Evolutionary conservation across 2,888 invertebrate species (phyloP).

Genomic region (Protophormia terraenovae): DNA sequence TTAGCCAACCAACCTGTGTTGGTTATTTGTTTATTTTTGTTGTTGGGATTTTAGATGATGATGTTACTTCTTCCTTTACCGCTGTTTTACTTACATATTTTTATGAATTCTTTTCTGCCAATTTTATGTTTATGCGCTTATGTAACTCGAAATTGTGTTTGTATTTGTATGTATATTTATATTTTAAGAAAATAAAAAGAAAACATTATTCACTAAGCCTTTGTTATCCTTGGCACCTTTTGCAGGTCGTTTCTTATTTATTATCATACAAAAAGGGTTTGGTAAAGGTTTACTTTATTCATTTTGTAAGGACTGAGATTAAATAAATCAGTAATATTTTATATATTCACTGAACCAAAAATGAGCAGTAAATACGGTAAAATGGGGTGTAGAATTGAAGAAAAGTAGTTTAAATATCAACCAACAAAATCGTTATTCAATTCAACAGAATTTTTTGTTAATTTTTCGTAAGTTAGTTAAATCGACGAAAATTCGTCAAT

Average conservation of each 20-base stretch:
- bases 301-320: neutral
- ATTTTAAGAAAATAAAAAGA: slow-evolving; percentile 37
- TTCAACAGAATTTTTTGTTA: too few relatives aligned
- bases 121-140: too few relatives aligned
- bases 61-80: neutral
- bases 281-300: neutral
- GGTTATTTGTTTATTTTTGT: too few relatives aligned
- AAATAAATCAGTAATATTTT: too few relatives aligned
- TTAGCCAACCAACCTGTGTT: slow-evolving; percentile 10
- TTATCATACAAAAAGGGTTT: neutral
- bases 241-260: neutral
- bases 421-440: too few relatives aligned
- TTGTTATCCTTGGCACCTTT: slow-evolving; percentile 58
- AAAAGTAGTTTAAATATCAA: too few relatives aligned
- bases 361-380: too few relatives aligned
- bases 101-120: slow-evolving; percentile 17
- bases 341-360: too few relatives aligned
- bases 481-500: too few relatives aligned
- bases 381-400: too few relatives aligned
- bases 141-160: neutral
- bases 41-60: neutral
- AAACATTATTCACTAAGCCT: slow-evolving; percentile 40
- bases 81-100: neutral
- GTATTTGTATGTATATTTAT: slow-evolving; percentile 16
- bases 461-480: too few relatives aligned